These are phyloP conservation scores for Arctia plantaginis DNA, from an alignment of 2,888 invertebrate species.

Conservation along the genomic window DNA sequence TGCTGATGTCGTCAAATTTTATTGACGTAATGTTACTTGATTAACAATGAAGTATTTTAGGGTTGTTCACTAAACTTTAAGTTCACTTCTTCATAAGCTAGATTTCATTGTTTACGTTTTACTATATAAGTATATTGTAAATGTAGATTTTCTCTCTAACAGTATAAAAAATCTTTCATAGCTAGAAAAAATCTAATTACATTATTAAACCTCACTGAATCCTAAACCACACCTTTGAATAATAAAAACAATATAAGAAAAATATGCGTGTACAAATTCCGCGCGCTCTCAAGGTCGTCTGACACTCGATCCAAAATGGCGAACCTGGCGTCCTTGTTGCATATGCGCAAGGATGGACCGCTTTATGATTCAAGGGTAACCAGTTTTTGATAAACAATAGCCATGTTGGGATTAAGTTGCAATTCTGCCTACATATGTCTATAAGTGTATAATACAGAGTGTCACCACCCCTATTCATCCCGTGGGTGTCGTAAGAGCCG, in stretches of 20 bases:
- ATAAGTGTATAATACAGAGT: too few species aligned
- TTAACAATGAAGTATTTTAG: not conserved
- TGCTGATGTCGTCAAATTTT: not conserved
- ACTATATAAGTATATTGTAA: not conserved
- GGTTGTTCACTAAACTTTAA: not conserved
- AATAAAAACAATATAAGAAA: slow-evolving; percentile 24
- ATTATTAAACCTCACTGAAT: slow-evolving; percentile 3
- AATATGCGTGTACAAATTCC: slow-evolving; percentile 44
- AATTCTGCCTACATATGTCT: not conserved
- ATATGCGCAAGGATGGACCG: slow-evolving; percentile 25
- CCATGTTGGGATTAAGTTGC: not conserved
- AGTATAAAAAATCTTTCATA: not conserved
- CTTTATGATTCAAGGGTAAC: slow-evolving; percentile 49
- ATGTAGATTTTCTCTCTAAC: not conserved
- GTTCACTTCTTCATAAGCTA: not conserved
- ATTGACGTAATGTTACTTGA: not conserved
- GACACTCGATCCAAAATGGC: slow-evolving; percentile 55
- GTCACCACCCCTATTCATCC: too few species aligned
- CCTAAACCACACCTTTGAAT: not conserved
- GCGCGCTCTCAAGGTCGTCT: slow-evolving; percentile 50
- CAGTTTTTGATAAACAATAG: slow-evolving; percentile 12
- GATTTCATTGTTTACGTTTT: too few species aligned
- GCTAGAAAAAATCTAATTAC: not conserved
- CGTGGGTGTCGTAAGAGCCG: too few species aligned
- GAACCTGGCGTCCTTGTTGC: slow-evolving; percentile 48